A percentile compares a stretch with the other conserved stretches of the same genome.
Evolutionary conservation across 2,888 invertebrate genomes (phyloP).

Genomic region (Eristalis intricaria): DNA sequence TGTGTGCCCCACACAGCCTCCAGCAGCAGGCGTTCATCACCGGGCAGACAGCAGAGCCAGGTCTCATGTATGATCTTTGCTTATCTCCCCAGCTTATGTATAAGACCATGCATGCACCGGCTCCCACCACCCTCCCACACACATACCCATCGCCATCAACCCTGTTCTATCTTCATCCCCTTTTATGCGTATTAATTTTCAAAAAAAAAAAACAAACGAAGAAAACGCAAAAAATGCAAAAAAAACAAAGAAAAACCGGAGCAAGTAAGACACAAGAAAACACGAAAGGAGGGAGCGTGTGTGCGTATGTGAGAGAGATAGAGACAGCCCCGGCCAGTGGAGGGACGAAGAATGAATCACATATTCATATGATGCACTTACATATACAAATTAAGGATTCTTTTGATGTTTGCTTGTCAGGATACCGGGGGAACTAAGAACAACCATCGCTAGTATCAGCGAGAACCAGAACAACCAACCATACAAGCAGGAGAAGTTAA

Average conservation of each 20-base stretch:
- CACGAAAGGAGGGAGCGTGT: not conserved
- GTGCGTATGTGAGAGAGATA: no score
- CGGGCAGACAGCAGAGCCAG: not conserved
- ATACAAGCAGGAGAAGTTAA: not conserved
- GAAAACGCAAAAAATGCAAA: not conserved
- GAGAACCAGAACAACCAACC: not conserved
- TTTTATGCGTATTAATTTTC: slow-evolving; percentile 49
- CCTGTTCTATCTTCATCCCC: slow-evolving; percentile 34
- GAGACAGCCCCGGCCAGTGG: not conserved
- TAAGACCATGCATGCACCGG: not conserved
- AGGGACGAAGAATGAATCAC: slow-evolving; percentile 29
- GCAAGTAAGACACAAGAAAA: slow-evolving; percentile 27
- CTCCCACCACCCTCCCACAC: not conserved
- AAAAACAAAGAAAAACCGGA: slow-evolving; percentile 19
- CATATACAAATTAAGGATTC: slow-evolving; percentile 52
- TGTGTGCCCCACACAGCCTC: not conserved
- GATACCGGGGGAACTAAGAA: slow-evolving; percentile 4
- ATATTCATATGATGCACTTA: slow-evolving; percentile 50
- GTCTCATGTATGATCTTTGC: not conserved
- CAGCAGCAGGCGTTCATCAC: not conserved
- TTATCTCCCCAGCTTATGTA: slow-evolving; percentile 5
- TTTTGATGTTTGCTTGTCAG: slow-evolving; percentile 47
- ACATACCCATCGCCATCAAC: not conserved
- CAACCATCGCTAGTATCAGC: not conserved
- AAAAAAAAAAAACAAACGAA: not conserved